A percentile compares a stretch with the other conserved stretches of the same genome.
phyloP scores from a whole-genome alignment of 2,113 vertebrate species.

The Notarius quadriscutis region DNA sequence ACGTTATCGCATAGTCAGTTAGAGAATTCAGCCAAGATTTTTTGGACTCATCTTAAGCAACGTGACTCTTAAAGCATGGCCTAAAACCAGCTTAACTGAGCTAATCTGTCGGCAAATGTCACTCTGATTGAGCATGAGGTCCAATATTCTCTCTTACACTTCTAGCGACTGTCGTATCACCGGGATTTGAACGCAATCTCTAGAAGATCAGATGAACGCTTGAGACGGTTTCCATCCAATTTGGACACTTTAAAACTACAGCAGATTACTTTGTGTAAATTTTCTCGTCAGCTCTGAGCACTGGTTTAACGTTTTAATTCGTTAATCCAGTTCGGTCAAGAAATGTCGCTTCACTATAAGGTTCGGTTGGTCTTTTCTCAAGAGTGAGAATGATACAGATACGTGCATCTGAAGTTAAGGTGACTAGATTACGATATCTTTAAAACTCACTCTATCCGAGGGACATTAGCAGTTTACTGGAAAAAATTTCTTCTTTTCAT shows the following conservation, averaged over 20 bases:
- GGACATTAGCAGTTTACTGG: not conserved
- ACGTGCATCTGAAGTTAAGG: not conserved
- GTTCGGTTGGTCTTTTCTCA: not conserved
- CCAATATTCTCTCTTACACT: not conserved
- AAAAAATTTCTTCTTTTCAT: not conserved
- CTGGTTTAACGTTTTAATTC: not conserved
- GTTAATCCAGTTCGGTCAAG: not conserved
- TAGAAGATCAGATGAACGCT: not conserved
- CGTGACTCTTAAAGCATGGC: no score
- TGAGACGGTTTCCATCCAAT: not conserved
- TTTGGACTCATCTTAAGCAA: not conserved
- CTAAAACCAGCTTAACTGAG: not conserved
- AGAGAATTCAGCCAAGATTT: not conserved
- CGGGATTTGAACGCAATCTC: not conserved
- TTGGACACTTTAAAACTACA: not conserved
- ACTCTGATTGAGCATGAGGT: not conserved
- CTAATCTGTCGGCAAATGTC: not conserved
- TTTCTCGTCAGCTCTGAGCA: not conserved
- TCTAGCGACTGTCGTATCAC: not conserved
- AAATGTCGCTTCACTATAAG: not conserved
- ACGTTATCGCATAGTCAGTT: not conserved
- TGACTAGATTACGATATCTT: not conserved
- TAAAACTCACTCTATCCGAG: constrained; percentile 8
- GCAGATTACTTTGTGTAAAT: not conserved
- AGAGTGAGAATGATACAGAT: constrained; percentile 2